phyloP scores from a whole-genome alignment of 2,888 invertebrate genomes.

The Amorpha juglandis region DNA sequence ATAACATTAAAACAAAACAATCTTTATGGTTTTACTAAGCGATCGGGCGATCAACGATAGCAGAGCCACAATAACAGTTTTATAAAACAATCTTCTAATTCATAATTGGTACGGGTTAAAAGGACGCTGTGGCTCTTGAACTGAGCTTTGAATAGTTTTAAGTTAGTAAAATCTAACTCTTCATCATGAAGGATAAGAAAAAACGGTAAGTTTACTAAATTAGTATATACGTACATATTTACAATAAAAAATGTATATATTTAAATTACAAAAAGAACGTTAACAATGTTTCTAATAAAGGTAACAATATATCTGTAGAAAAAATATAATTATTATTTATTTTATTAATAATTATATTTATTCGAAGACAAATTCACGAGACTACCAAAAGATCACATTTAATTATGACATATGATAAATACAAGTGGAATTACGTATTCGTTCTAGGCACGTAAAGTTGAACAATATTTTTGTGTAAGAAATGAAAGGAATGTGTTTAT shows the following conservation, averaged over 20 bases:
- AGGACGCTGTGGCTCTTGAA: conserved; percentile 28
- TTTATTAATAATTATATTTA: too few species aligned
- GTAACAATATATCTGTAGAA: too few species aligned
- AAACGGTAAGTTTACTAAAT: conserved; percentile 53
- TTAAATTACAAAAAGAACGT: too few species aligned
- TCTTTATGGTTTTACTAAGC: conserved; percentile 7
- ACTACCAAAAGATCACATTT: background rate
- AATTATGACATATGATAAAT: background rate
- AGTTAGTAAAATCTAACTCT: conserved; percentile 36
- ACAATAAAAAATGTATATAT: too few species aligned
- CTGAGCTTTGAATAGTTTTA: conserved; percentile 35
- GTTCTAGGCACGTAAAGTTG: background rate
- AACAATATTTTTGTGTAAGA: background rate
- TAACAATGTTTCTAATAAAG: too few species aligned
- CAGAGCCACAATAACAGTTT: background rate
- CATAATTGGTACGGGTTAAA: conserved; percentile 43
- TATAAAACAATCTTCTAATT: background rate
- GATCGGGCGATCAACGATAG: background rate
- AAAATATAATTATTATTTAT: too few species aligned
- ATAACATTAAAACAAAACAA: conserved; percentile 49
- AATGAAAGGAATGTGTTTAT: conserved; percentile 1
- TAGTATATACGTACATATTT: background rate
- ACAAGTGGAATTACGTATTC: background rate
- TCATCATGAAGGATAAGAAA: conserved; percentile 64
- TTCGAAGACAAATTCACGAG: background rate